A percentile compares a stretch with the other conserved stretches of the same genome.
These are phyloP conservation scores for Hypothenemus hampei DNA, from an alignment of 1,140 invertebrate species.

Conservation along the genomic window DNA sequence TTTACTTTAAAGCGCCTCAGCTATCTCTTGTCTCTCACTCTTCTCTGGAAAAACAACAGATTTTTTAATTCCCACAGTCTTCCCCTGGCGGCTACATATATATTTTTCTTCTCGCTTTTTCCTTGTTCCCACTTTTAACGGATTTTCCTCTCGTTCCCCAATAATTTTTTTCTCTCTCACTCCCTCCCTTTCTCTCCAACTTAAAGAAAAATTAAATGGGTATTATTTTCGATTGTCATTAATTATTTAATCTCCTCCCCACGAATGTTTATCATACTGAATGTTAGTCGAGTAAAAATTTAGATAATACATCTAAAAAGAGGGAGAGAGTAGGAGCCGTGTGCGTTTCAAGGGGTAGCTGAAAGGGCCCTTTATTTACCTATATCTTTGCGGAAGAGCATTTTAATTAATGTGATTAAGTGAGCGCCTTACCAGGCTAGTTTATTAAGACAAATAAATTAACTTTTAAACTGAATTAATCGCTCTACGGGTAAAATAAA, in stretches of 20 bases:
- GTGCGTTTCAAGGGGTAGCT: no score
- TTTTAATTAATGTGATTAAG: slow-evolving; percentile 22
- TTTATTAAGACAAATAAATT: slow-evolving; percentile 16
- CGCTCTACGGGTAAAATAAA: neutral
- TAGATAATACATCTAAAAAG: no score
- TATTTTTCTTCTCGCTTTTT: slow-evolving; percentile 44
- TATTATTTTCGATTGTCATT: no score
- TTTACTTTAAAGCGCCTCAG: no score
- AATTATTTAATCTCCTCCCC: no score
- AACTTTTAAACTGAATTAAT: slow-evolving; percentile 20
- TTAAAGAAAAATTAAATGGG: no score
- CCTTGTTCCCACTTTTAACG: slow-evolving; percentile 27
- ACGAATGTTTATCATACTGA: no score
- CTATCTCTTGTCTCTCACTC: neutral
- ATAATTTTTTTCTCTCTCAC: no score
- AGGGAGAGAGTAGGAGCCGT: no score
- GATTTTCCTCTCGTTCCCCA: slow-evolving; percentile 7
- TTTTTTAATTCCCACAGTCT: slow-evolving; percentile 48
- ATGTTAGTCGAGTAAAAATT: no score
- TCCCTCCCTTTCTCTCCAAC: no score
- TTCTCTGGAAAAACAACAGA: slow-evolving; percentile 44
- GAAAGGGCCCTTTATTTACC: slow-evolving; percentile 9
- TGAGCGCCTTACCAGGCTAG: slow-evolving; percentile 5
- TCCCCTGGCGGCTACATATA: slow-evolving; percentile 43
- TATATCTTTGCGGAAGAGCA: slow-evolving; percentile 18